Evolutionary conservation across 2,113 vertebrate genomes (phyloP), one percentile per base, ranked within the genome.

Genomic region (Willisornis vidua): DNA sequence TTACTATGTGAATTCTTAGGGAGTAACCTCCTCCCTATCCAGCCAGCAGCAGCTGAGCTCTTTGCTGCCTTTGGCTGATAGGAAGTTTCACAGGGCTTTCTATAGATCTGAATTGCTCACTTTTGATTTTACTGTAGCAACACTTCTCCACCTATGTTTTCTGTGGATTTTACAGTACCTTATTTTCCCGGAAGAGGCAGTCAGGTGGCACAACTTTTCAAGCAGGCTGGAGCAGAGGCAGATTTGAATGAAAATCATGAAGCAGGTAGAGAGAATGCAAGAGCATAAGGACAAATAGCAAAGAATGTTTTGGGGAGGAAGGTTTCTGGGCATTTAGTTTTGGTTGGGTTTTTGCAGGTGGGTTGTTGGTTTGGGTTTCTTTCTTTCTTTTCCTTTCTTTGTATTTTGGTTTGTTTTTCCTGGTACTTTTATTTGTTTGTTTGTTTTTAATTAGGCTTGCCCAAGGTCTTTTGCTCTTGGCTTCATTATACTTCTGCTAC

Each of bases 171-270:
- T 57, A 54, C 31, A 39, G 7, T 25, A 54, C 6, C 55, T 63
- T 6, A 17, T 61, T 28, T 19, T 29, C 6, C 28, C 68, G 19
- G 39, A 89, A 78, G 35, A 9, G 80, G 17, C 19, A 66, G 55
- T 48, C 2, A 2, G 9, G 33, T 33, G 59, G 8, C 16, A 84
- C 15, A 55, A 43, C 3, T 59, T 87, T 81, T 55, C 29, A n/a
- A 10, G 6, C 19, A 49, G 10, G 9, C 4, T 17, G 31, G 17
- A 70, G 55, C 16, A 68, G 43, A 51, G 15, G 13, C 8, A 14
- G 4, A 45, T 46, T 33, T 25, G 22, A 6, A 31, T 70, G 31
- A 31, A 46, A 0, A 0, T 17, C 19, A 39, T 1, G 1, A 13
- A 2, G 3, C 11, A 79, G 29, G 15, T 31, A 67, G 14, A 14